A percentile compares a stretch with the other conserved stretches of the same genome.
Conservation (phyloP, 1,140 invertebrate genomes). For the Xylocopa sonorina region DNA sequence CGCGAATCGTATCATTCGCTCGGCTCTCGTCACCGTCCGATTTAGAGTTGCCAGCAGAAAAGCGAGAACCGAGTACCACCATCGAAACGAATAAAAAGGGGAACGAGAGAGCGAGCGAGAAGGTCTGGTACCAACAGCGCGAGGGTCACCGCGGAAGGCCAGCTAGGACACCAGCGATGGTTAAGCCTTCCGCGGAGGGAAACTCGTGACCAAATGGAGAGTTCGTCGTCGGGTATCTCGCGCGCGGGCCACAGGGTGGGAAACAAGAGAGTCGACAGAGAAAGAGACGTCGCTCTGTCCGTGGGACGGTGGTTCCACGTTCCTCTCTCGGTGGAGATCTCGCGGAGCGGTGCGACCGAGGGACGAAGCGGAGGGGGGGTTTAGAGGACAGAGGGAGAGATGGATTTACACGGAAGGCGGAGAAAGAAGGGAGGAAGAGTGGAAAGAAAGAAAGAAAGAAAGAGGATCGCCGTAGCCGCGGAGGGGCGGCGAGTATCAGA, state of each 20-base stretch:
- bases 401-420: constrained; percentile 35
- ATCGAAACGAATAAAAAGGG: background rate
- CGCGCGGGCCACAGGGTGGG: constrained; percentile 21
- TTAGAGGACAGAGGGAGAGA: constrained; percentile 37
- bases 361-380: background rate
- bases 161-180: background rate
- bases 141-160: constrained; percentile 20
- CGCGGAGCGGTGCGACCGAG: constrained; percentile 10
- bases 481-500: constrained; percentile 53
- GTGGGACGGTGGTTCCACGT: constrained; percentile 45
- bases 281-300: constrained; percentile 11
- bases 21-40: constrained; percentile 40
- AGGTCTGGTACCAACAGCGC: background rate
- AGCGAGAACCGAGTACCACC: background rate
- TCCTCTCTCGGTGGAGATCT: background rate
- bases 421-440: constrained; percentile 15
- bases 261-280: constrained; percentile 29
- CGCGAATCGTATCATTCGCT: constrained; percentile 39
- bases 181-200: background rate
- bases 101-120: background rate
- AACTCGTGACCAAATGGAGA: constrained; percentile 42
- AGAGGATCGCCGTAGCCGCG: constrained; percentile 30
- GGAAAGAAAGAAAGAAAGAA: constrained; percentile 19
- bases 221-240: constrained; percentile 5
- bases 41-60: constrained; percentile 27